Percentiles rank a stretch among this genome's conserved stretches.
phyloP scores from a whole-genome alignment of 2,113 vertebrate species.

The Dasyprocta punctata region DNA sequence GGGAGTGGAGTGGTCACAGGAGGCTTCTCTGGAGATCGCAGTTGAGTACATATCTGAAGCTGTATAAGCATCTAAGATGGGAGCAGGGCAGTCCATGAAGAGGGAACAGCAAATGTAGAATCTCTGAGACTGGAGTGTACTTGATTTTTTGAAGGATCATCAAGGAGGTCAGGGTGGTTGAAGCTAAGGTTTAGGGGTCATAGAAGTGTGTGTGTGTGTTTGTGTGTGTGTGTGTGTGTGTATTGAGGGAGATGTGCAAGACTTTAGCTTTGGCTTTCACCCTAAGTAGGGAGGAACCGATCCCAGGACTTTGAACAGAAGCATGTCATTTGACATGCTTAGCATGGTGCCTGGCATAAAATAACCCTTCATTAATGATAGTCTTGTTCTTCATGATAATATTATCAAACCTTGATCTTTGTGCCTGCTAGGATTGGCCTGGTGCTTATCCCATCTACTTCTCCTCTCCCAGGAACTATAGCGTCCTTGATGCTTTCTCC shows the following conservation, averaged over 20 bases:
- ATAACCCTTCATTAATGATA: neutral
- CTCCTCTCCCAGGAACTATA: neutral
- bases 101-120: neutral
- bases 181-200: neutral
- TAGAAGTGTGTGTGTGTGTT: neutral
- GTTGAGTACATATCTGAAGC: neutral
- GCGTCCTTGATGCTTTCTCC: neutral
- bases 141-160: neutral
- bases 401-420: neutral
- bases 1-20: neutral
- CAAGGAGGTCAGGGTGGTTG: neutral
- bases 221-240: neutral
- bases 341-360: neutral
- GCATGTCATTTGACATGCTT: neutral
- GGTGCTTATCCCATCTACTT: neutral
- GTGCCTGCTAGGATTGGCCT: neutral
- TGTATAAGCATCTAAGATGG: neutral
- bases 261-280: neutral
- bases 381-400: neutral
- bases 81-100: neutral
- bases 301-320: neutral
- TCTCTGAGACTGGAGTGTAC: neutral
- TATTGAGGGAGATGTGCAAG: neutral
- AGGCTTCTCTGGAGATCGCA: neutral
- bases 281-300: neutral